These are phyloP conservation scores for Pseudococcus jackbeardsleyi DNA, from an alignment of 2,888 invertebrate species.

Conservation along the genomic window DNA sequence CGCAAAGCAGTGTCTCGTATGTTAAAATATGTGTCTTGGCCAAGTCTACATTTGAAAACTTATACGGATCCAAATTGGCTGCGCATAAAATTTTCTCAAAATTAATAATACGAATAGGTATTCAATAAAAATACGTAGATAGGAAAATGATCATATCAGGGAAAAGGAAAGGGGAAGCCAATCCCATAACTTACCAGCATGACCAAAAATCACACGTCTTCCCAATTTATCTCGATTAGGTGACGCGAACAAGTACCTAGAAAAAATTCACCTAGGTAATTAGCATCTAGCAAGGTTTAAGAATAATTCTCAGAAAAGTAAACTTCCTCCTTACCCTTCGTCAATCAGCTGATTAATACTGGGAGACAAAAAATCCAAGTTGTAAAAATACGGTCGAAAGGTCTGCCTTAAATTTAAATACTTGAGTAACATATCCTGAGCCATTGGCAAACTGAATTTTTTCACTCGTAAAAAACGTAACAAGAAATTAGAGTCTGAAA, in stretches of 20 bases:
- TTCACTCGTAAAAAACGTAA: conserved; percentile 84
- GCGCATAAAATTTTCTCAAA: conserved; percentile 58
- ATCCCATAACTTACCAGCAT: conserved; percentile 77
- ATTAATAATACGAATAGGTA: background rate
- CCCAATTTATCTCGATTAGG: conserved; percentile 82
- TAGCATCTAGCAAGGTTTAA: conserved; percentile 40
- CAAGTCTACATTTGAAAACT: conserved; percentile 83
- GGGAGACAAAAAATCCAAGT: conserved; percentile 80
- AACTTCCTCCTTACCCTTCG: conserved; percentile 65
- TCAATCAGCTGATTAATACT: conserved; percentile 80
- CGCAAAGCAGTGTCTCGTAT: conserved; percentile 84
- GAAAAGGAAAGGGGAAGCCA: background rate
- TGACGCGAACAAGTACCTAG: conserved; percentile 82
- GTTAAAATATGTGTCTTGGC: conserved; percentile 82
- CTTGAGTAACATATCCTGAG: conserved; percentile 82
- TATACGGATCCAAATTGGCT: conserved; percentile 85
- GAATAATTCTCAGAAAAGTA: background rate
- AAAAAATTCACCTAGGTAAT: conserved; percentile 68
- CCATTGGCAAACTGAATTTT: conserved; percentile 84
- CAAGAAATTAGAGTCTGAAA: conserved; percentile 78
- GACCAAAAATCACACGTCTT: conserved; percentile 81
- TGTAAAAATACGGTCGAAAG: conserved; percentile 80
- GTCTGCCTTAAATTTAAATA: conserved; percentile 83
- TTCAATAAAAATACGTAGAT: background rate
- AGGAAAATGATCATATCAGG: background rate